Evolutionary conservation across 2,113 vertebrate species (phyloP), one percentile per base, ranked within the genome.

Genomic region (Anguilla japonica): DNA sequence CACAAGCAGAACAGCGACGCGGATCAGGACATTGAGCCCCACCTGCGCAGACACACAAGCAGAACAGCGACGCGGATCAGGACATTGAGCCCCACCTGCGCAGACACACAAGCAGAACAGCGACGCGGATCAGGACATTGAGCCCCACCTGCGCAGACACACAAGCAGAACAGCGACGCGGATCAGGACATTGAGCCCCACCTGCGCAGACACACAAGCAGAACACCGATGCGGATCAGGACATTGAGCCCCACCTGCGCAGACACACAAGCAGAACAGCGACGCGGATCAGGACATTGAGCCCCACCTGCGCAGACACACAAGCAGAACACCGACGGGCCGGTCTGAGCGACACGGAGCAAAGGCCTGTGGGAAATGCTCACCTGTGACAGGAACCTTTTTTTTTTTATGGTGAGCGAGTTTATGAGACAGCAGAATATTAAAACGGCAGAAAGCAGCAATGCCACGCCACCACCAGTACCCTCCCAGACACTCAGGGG

Each of bases 221-320:
- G 6, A 86, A 4, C 11, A 89, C n/a, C n/a, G n/a, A n/a, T n/a
- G 18, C 96, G 94, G 91, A 98, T 93, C 90, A 98, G 95, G 89
- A 97, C 91, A 1, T 98, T 98, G 93, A 99, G 94, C 88, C 97
- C 97, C 67, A 99, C 97, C 97, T 99, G 83, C 20, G 85, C 81
- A 88, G 13, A 86, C 60, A 87, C 8, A 18, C 39, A 89, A n/a
- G 85, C 34, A 67, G 6, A 86, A 4, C 11, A 89, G 18, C n/a
- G n/a, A n/a, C n/a, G n/a, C 96, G 94, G 91, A 98, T 93, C 90
- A 98, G 95, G 89, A 97, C 91, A 1, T 98, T 98, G 93, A 99
- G 94, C 88, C 97, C 97, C 67, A 99, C 97, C 97, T 99, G 83
- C 20, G 85, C 81, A 88, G 13, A 86, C 60, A 87, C 8, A 18